Evolutionary conservation across 2,888 invertebrate species (phyloP), one percentile per base, ranked within the genome.

Genomic region (Ectobius pallidus): DNA sequence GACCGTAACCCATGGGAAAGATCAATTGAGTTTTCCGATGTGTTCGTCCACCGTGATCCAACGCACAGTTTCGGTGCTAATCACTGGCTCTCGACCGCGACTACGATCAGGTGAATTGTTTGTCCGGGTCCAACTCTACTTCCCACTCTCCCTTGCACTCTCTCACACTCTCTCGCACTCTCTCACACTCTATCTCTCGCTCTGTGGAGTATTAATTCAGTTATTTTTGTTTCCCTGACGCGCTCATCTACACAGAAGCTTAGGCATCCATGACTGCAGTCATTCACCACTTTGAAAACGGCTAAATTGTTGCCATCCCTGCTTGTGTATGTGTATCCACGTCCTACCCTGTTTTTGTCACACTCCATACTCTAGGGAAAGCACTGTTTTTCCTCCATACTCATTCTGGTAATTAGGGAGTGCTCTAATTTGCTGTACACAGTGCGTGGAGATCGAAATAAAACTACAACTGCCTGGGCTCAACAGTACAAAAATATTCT

Each of bases 171-270:
- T 22, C 30, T 22, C 16, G 7, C 55, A 4, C 27, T 22, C 55
- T 22, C 27, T 2, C 1, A 7, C 58, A 27, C 30, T 58, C 30
- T 46, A 7, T 46, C 46, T 9, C 46, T 46, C 46, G 25, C 58
- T 58, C 58, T 30, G 58, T 30, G 58, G 27, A 30, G 58, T 25
- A 58, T 58, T 58, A 58, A 58, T 58, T 32, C 32, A 25, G 58
- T 58, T 58, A 58, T 58, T 58, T 58, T 58, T 58, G 58, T 58
- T 58, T 58, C 32, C n/a, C 58, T 14, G 58, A 9, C 30, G 58
- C 58, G 58, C n/a, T 58, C 58, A 58, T n/a, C 58, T 32, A 30
- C 9, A n/a, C 58, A 1, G 58, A 58, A 58, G 58, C 32, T 30
- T n/a, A 30, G n/a, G 30, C 58, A 58, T 58, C 32, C 32, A 32